Evolutionary conservation across 2,113 vertebrate species (phyloP).

Genomic region (Emydura subglobosa): DNA sequence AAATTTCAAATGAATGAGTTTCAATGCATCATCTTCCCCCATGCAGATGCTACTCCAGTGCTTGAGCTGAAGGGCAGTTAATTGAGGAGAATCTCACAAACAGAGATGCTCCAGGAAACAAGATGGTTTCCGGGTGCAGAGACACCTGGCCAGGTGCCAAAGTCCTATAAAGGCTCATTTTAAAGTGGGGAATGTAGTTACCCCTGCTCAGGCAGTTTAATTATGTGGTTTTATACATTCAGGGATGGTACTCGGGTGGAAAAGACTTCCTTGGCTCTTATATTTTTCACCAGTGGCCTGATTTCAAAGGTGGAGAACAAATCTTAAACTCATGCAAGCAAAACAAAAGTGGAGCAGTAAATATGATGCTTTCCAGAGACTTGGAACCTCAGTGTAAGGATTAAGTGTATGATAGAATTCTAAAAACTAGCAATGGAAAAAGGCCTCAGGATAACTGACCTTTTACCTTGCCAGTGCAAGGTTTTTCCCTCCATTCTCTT

Average conservation of each 20-base stretch:
- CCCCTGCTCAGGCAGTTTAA: background rate
- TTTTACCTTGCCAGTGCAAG: background rate
- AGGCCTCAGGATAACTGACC: background rate
- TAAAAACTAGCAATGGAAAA: background rate
- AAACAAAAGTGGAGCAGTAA: background rate
- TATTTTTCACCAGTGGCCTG: background rate
- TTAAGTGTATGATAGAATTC: background rate
- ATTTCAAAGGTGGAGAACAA: background rate
- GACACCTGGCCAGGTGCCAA: background rate
- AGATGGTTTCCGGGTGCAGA: background rate
- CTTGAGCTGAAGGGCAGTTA: background rate
- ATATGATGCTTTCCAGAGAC: background rate
- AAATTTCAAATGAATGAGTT: too few species aligned
- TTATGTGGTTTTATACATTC: rapidly evolving
- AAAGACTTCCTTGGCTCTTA: background rate
- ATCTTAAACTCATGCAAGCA: background rate
- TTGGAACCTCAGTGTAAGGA: background rate
- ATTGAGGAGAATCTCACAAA: background rate
- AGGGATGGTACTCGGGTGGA: background rate
- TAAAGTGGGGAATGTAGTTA: background rate
- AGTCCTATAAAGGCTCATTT: background rate
- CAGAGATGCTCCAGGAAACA: background rate
- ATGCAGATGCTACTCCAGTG: background rate
- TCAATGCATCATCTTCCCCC: background rate
- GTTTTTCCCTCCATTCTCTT: background rate